Evolutionary conservation across 2,888 invertebrate genomes (phyloP).

Genomic region (Lochmaea capreae): DNA sequence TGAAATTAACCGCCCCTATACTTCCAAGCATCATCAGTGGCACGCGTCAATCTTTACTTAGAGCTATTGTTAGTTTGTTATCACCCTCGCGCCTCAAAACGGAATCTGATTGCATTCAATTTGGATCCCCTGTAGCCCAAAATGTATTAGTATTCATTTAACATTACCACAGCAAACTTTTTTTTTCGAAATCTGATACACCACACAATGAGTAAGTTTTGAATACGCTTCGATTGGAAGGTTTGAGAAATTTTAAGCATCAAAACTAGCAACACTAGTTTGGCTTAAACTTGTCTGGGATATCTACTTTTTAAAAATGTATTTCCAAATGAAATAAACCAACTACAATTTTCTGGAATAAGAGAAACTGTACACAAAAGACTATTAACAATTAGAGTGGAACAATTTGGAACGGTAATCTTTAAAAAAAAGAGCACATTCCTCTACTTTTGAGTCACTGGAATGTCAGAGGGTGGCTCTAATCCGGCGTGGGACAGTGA

Average conservation of each 20-base stretch:
- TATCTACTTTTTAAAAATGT: not conserved
- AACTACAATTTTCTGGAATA: not conserved
- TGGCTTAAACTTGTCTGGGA: no score
- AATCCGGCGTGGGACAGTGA: constrained; percentile 61
- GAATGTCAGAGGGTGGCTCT: constrained; percentile 55
- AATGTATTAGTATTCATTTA: constrained; percentile 41
- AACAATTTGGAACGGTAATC: constrained; percentile 5
- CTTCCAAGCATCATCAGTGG: constrained; percentile 40
- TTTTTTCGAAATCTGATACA: constrained; percentile 6
- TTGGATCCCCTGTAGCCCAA: constrained; percentile 45
- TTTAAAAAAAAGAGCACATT: constrained; percentile 49
- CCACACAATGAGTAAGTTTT: not conserved
- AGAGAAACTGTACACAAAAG: not conserved
- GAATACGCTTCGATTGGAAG: constrained; percentile 4
- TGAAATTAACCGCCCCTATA: constrained; percentile 11
- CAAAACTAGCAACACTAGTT: no score
- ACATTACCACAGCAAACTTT: constrained; percentile 28
- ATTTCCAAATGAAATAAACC: not conserved
- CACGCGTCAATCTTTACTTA: constrained; percentile 44
- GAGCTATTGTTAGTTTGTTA: constrained; percentile 61
- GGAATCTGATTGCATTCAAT: constrained; percentile 61
- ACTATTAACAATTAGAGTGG: constrained; percentile 13
- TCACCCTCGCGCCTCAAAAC: constrained; percentile 59
- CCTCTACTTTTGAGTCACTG: constrained; percentile 48
- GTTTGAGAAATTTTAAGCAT: no score